Percentiles rank a stretch among this genome's conserved stretches.
Conservation (phyloP, 2,113 vertebrate genomes). For the Lutjanus erythropterus region DNA sequence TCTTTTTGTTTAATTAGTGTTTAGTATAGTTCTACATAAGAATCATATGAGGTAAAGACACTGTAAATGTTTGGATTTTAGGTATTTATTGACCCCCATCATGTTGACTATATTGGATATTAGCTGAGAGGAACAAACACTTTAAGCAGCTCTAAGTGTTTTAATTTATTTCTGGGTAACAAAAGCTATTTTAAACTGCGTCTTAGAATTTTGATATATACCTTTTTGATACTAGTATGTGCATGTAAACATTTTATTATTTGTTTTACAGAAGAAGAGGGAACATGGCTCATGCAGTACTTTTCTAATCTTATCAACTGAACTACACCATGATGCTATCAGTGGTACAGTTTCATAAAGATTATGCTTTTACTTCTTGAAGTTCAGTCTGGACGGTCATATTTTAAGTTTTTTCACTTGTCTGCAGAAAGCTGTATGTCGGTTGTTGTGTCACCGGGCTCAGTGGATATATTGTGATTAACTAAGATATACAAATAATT, state of each 20-base stretch:
- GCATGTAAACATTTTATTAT: background rate
- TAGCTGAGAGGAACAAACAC: background rate
- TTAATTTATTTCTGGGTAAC: background rate
- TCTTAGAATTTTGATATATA: background rate
- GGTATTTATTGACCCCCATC: conserved; percentile 1
- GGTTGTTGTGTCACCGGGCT: background rate
- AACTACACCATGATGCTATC: background rate
- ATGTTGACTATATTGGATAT: background rate
- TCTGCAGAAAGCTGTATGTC: background rate
- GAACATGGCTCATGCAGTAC: background rate
- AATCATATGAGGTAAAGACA: conserved; percentile 18
- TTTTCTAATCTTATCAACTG: background rate
- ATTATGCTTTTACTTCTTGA: background rate
- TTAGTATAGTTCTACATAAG: background rate
- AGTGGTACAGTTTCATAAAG: background rate
- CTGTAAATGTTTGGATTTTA: conserved; percentile 18
- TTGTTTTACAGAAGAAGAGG: background rate
- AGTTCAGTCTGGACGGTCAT: background rate
- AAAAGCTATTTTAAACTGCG: background rate
- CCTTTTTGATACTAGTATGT: too few relatives aligned
- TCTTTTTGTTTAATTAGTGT: background rate
- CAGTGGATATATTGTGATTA: background rate
- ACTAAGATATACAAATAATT: background rate
- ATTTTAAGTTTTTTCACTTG: background rate
- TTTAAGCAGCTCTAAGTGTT: background rate